A percentile compares a stretch with the other conserved stretches of the same genome.
These are phyloP conservation scores for Cisticola juncidis DNA, from an alignment of 2,113 vertebrate species.

Conservation along the genomic window DNA sequence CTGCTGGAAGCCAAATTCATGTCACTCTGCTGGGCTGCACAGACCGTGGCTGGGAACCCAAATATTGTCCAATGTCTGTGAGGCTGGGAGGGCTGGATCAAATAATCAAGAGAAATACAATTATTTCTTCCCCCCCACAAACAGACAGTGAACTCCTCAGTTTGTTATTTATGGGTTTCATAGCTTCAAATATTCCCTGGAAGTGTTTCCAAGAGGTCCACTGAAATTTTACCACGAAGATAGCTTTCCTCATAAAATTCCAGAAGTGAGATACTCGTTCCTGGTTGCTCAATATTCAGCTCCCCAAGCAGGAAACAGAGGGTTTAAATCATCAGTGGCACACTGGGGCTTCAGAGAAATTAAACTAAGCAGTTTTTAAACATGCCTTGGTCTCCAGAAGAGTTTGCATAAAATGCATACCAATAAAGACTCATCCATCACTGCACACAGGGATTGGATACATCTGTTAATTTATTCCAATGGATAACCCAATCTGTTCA, in stretches of 20 bases:
- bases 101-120: not conserved
- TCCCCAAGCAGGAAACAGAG: not conserved
- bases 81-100: not conserved
- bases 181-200: not conserved
- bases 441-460: not conserved
- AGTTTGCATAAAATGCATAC: constrained; percentile 25
- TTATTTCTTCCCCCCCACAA: fast-evolving
- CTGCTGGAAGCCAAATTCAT: not conserved
- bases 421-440: constrained; percentile 45
- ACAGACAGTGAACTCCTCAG: not conserved
- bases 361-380: constrained; percentile 13
- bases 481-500: not conserved
- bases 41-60: not conserved
- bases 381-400: not conserved
- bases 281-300: not conserved
- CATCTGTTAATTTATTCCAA: not conserved
- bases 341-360: not conserved
- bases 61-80: not conserved
- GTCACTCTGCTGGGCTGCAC: not conserved
- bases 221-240: not conserved
- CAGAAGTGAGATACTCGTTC: not conserved
- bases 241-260: not conserved
- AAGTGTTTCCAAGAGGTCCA: not conserved
- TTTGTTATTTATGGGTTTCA: not conserved
- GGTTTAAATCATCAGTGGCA: constrained; percentile 31